Evolutionary conservation across 2,888 invertebrate species (phyloP), one percentile per base, ranked within the genome.

Genomic region (Melipona beecheii): DNA sequence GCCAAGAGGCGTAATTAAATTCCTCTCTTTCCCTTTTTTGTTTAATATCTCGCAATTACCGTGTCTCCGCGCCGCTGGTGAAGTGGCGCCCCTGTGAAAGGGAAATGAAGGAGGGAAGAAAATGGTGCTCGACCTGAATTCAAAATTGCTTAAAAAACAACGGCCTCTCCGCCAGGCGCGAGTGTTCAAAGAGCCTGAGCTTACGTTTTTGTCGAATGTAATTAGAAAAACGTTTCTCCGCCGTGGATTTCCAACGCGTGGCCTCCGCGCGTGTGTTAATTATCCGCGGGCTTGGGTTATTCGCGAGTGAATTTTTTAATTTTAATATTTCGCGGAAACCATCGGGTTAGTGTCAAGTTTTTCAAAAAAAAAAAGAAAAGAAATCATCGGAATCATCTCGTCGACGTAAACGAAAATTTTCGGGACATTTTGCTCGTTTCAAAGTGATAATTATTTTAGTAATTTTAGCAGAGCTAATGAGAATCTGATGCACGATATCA

Each of bases 41-140:
- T 50, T 75, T 75, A 21, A 77, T 21, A 43, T 54, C 27, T 62
- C 21, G 43, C 54, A 54, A 71, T 77, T 77, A 50, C 4, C 54
- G 6, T 27, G 31, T 21, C 5, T 27, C 49, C n/a, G 17, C 4
- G 17, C 21, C 4, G 0, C 11, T 5, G 49, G 19, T 50, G 31
- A 64, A 56, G 49, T 43, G 64, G 21, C 3, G 4, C 31, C 2
- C 50, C 4, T 21, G 11, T 2, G n/a, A 27, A 49, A 54, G 19
- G 54, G 11, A 60, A 1, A 24, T 11, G 19, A 56, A 4, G n/a
- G 21, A 64, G 17, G 60, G 36, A 54, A 64, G n/a, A 5, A 64
- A 64, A 73, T 19, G n/a, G 13, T 54, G 24, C 79, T 76, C 76
- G 79, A 76, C 79, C 79, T 79, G 76, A 79, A 79, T 79, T 79